Base-by-base conservation (phyloP, 2,113 vertebrate species). In the Lycocorax pyrrhopterus region DNA sequence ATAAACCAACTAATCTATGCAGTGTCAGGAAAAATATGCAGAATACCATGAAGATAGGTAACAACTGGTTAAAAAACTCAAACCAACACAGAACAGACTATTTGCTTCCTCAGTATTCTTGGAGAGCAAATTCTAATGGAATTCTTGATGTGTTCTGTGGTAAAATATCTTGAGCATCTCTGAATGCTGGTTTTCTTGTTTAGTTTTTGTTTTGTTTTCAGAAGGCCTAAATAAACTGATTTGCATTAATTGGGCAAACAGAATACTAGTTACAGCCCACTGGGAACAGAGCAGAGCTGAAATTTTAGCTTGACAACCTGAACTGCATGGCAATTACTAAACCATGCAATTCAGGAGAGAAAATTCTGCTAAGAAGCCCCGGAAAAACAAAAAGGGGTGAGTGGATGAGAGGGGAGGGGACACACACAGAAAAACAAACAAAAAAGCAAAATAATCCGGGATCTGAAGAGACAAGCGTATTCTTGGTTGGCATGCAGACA, bases 221-320 rank as follows among this genome's bases (percentile, higher is more conserved):
- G n/a, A 71, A 89, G 53, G 59, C 23, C 27, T 84, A 80, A 78
- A 86, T 75, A 79, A 96, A 92, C 30, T 68, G 60, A 77, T 92
- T 87, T 89, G 72, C 68, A 89, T 78, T 84, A 96, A 77, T 4
- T 87, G 67, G 86, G 49, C 76, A 77, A 88, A 74, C 37, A 86
- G 68, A 86, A 92, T 84, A 72, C 41, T 51, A 80, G 44, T 90
- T 60, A 60, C n/a, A 88, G 76, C n/a, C 32, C 1, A 3, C 0
- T 35, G 16, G 73, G 93, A 90, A 77, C 37, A 77, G 8, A 84
- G 46, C 26, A 80, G 76, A 91, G 87, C 37, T 66, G 37, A 87
- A 91, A 96, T 87, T 77, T 84, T 84, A 69, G 76, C 82, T 74
- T 91, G 59, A 43, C 37, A 32, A 49, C 43, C 51, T 77, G 55